These are phyloP conservation scores for Plagiodera versicolora DNA, from an alignment of 2,888 invertebrate species.

Conservation along the genomic window DNA sequence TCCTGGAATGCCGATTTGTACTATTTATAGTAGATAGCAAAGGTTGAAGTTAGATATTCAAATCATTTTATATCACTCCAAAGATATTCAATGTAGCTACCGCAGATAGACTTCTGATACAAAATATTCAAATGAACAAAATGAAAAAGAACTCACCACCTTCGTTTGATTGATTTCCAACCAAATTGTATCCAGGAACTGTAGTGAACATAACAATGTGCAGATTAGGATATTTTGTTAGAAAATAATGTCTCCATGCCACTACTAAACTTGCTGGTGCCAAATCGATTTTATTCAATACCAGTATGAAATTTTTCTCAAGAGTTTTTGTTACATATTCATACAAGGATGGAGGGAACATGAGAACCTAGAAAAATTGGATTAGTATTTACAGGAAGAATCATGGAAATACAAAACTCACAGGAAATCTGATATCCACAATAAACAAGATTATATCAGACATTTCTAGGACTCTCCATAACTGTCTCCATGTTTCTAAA, in stretches of 20 bases:
- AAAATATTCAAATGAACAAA: not conserved
- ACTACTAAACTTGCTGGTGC: slow-evolving; percentile 78
- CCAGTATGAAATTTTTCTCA: slow-evolving; percentile 82
- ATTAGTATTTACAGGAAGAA: too few relatives aligned
- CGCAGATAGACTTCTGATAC: too few relatives aligned
- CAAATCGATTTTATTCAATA: slow-evolving; percentile 91
- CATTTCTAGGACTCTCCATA: slow-evolving; percentile 95
- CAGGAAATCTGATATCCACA: slow-evolving; percentile 84
- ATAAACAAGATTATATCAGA: slow-evolving; percentile 87
- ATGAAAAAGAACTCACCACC: slow-evolving; percentile 52
- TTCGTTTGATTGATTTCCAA: slow-evolving; percentile 60
- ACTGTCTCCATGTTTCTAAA: slow-evolving; percentile 93
- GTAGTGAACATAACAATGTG: slow-evolving; percentile 84
- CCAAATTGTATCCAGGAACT: slow-evolving; percentile 72
- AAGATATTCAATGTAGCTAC: too few relatives aligned
- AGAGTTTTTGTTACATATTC: slow-evolving; percentile 72
- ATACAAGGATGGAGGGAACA: slow-evolving; percentile 91
- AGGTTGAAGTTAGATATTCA: too few relatives aligned
- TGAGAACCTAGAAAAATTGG: slow-evolving; percentile 61
- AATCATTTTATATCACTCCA: too few relatives aligned
- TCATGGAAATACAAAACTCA: slow-evolving; percentile 52
- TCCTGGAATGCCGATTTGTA: too few relatives aligned
- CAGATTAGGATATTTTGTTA: slow-evolving; percentile 68
- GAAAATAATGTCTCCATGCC: slow-evolving; percentile 86
- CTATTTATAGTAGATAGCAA: too few relatives aligned